Evolutionary conservation across 2,888 invertebrate species (phyloP).

Genomic region (Xylocampa areola): DNA sequence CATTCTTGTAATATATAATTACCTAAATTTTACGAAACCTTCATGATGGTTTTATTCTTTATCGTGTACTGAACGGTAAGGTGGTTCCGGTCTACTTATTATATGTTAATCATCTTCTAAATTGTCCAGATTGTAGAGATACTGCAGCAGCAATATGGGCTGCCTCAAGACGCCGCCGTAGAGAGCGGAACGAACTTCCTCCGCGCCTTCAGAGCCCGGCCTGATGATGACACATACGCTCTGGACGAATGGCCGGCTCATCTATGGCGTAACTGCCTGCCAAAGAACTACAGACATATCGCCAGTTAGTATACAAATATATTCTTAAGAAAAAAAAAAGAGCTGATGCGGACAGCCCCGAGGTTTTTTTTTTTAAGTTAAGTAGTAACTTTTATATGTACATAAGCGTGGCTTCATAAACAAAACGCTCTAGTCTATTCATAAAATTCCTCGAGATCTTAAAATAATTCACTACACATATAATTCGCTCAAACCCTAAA

Average conservation of each 20-base stretch:
- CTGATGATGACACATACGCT: slow-evolving; percentile 93
- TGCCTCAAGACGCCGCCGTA: slow-evolving; percentile 91
- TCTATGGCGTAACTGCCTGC: slow-evolving; percentile 94
- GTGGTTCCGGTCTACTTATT: background rate
- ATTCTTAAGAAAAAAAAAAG: too few species aligned
- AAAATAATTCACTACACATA: slow-evolving; percentile 24
- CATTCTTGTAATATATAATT: too few species aligned
- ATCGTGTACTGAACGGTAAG: too few species aligned
- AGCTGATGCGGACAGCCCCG: too few species aligned
- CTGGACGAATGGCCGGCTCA: slow-evolving; percentile 94
- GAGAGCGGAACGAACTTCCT: slow-evolving; percentile 92
- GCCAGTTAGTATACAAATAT: slow-evolving; percentile 91
- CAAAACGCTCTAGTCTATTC: background rate
- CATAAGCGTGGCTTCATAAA: too few species aligned
- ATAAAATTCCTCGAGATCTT: slow-evolving; percentile 15
- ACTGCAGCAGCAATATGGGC: slow-evolving; percentile 91
- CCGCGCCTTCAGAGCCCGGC: slow-evolving; percentile 94
- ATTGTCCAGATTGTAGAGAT: slow-evolving; percentile 83
- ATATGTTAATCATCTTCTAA: slow-evolving; percentile 4
- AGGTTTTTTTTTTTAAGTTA: too few species aligned
- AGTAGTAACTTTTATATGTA: too few species aligned
- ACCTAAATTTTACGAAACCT: too few species aligned
- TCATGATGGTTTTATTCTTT: too few species aligned
- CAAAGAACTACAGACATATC: slow-evolving; percentile 92
- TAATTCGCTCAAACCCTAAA: slow-evolving; percentile 16